Percentiles rank a stretch among this genome's conserved stretches.
phyloP scores from a whole-genome alignment of 2,888 invertebrate genomes.

The Coleophora deauratella region DNA sequence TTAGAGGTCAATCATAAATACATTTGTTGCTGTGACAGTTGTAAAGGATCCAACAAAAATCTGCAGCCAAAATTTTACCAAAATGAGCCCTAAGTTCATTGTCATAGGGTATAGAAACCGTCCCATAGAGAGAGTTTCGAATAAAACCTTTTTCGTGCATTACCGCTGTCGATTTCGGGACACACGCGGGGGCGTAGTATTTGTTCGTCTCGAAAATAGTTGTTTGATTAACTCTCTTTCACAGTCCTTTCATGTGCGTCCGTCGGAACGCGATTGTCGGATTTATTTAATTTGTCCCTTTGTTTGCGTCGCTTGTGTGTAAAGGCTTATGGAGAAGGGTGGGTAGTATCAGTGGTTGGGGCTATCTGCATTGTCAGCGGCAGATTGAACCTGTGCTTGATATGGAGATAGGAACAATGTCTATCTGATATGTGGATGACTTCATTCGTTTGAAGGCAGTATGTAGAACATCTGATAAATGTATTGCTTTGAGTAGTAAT shows the following conservation, averaged over 20 bases:
- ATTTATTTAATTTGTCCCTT: conserved; percentile 72
- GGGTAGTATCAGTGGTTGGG: conserved; percentile 52
- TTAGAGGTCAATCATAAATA: conserved; percentile 58
- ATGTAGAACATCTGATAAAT: no score
- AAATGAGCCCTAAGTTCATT: no score
- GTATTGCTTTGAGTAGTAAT: no score
- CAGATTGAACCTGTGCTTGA: conserved; percentile 51
- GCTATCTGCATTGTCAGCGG: conserved; percentile 52
- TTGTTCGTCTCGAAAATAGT: conserved; percentile 46
- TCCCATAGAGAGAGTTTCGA: no score
- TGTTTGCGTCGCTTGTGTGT: conserved; percentile 65
- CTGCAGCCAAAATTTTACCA: no score
- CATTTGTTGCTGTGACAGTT: conserved; percentile 55
- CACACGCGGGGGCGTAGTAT: conserved; percentile 26
- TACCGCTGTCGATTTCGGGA: background rate
- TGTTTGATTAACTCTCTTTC: conserved; percentile 73
- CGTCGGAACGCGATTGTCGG: conserved; percentile 61
- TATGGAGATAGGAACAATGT: conserved; percentile 12
- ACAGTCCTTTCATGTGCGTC: conserved; percentile 40
- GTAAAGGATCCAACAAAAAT: conserved; percentile 6
- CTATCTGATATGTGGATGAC: no score
- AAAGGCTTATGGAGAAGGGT: conserved; percentile 53
- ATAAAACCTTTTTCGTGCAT: no score
- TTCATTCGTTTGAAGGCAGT: no score
- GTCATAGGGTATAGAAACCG: no score